Base-by-base conservation (phyloP, 2,797 vertebrate species). In the Eospalax fontanierii region DNA sequence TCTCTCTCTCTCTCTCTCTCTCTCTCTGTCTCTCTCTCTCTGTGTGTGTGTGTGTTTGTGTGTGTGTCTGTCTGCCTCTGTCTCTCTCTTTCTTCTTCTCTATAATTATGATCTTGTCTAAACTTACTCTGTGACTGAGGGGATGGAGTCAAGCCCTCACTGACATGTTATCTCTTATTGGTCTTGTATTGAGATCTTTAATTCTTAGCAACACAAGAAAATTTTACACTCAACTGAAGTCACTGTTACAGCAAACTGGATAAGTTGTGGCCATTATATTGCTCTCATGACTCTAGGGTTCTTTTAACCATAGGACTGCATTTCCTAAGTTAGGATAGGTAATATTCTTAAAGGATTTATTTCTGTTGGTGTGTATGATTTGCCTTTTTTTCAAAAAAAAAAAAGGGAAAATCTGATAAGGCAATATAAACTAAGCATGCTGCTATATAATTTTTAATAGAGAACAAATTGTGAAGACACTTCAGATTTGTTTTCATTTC, bases 401-500 rank as follows among this genome's bases (percentile, higher is more conserved):
- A 75, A 78, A 68, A 12, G 54, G 14, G 33, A 59, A 73, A 88
- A 59, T 16, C 18, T 24, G 54, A 33, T 2, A 78, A 15, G 38
- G 24, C 79, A 81, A 84, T 57, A 43, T 91, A 89, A 89, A 81
- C 68, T 57, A 82, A 90, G 40, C 5, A 91, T 38, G 9, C 18
- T 61, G 22, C 84, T 74, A 50, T 35, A 65, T 87, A 84, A 30
- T 84, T 87, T 93, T 95, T 50, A 50, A 80, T 61, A 28, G 40
- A 50, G 26, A 24, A 30, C 14, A 66, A 68, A 54, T 68, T 59
- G 54, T 22, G 65, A 14, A 8, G 10, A 43, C 24, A 78, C 3
- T 87, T 84, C 21, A 92, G 28, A 66, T 87, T 71, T 59, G 70
- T 30, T 26, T 75, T 46, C 63, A 61, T 90, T 95, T 93, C 50